A percentile compares a stretch with the other conserved stretches of the same genome.
phyloP scores from a whole-genome alignment of 2,797 vertebrate species.

The Cuculus canorus region DNA sequence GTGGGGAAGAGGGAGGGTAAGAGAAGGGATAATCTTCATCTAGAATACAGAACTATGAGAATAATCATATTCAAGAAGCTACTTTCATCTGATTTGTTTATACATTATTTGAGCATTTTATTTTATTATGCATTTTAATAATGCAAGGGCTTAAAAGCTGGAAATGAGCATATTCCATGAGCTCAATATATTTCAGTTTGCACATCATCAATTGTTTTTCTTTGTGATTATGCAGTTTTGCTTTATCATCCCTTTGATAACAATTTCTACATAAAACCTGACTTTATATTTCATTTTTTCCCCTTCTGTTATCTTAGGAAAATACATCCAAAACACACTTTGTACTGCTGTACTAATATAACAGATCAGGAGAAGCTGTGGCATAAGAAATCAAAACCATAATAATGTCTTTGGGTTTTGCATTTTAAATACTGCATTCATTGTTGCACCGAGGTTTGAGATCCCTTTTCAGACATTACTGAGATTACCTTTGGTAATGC shows the following conservation, averaged over 20 bases:
- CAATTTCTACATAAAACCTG: constrained; percentile 80
- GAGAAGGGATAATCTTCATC: background rate
- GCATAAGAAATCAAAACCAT: constrained; percentile 85
- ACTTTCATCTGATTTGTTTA: constrained; percentile 66
- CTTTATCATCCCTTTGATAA: constrained; percentile 82
- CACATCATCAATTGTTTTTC: constrained; percentile 75
- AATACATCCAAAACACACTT: constrained; percentile 78
- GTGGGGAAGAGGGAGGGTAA: background rate
- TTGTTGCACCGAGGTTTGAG: constrained; percentile 83
- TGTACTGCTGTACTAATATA: constrained; percentile 78
- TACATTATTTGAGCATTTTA: constrained; percentile 63
- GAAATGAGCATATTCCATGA: constrained; percentile 61
- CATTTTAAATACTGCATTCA: constrained; percentile 87
- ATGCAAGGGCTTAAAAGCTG: constrained; percentile 57
- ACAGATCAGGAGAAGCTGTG: constrained; percentile 79
- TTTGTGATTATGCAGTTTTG: constrained; percentile 73
- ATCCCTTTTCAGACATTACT: constrained; percentile 85
- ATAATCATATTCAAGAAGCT: constrained; percentile 49
- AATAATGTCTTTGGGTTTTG: constrained; percentile 86
- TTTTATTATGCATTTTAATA: constrained; percentile 73
- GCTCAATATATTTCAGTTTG: constrained; percentile 58
- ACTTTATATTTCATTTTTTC: constrained; percentile 82
- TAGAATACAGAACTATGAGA: constrained; percentile 12
- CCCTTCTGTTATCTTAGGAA: constrained; percentile 80
- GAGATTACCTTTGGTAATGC: constrained; percentile 87